Conservation (phyloP, 1,140 invertebrate genomes). For the Drosophila grimshawi region DNA sequence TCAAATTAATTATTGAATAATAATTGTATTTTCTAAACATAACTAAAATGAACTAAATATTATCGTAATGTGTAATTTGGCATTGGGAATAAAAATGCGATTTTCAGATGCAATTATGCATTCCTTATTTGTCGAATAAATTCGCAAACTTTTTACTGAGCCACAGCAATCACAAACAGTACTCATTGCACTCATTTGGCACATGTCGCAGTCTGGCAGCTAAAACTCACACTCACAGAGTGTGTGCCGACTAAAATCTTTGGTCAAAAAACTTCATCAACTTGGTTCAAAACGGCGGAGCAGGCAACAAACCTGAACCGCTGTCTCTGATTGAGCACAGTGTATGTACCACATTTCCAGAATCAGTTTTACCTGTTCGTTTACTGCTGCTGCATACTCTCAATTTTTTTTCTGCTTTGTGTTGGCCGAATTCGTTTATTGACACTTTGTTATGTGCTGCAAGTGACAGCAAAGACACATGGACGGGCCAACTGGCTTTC, state of each 20-base stretch:
- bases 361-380: constrained; percentile 15
- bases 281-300: constrained; percentile 13
- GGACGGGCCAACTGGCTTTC: constrained; percentile 33
- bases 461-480: constrained; percentile 60
- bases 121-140: constrained; percentile 1
- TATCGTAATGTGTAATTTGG: too few species aligned
- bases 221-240: background rate
- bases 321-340: background rate
- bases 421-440: constrained; percentile 68
- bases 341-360: constrained; percentile 18
- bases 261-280: constrained; percentile 64
- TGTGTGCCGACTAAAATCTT: constrained; percentile 10
- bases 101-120: background rate
- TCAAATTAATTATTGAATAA: too few species aligned
- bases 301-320: constrained; percentile 22
- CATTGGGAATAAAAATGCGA: background rate
- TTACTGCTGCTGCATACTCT: background rate
- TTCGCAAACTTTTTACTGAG: constrained; percentile 1
- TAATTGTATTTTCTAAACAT: too few species aligned
- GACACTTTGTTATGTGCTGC: constrained; percentile 77
- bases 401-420: constrained; percentile 26
- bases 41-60: too few species aligned
- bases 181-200: constrained; percentile 32
- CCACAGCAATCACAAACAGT: constrained; percentile 1
- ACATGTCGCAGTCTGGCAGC: constrained; percentile 5